phyloP scores from a whole-genome alignment of 2,888 invertebrate species.

The Tridacna gigas region DNA sequence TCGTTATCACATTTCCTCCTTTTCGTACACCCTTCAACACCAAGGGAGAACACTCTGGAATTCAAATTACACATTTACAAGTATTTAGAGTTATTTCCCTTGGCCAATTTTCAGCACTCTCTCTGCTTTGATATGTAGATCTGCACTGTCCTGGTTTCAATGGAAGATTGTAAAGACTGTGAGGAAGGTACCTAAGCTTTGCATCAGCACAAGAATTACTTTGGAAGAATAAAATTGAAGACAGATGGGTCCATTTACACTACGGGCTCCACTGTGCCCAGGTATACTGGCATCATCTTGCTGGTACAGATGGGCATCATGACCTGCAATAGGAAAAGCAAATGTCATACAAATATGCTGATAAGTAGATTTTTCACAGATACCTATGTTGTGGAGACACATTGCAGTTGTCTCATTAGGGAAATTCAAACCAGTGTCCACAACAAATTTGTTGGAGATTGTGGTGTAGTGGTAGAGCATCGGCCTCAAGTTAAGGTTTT shows the following conservation, averaged over 20 bases:
- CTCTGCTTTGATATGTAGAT: constrained; percentile 19
- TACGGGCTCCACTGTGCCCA: constrained; percentile 32
- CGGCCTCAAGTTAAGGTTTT: too few relatives aligned
- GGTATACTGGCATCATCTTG: constrained; percentile 32
- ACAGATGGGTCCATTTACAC: constrained; percentile 26
- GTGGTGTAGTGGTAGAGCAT: too few relatives aligned
- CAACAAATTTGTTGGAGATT: too few relatives aligned
- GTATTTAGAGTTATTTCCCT: neutral
- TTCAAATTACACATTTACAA: constrained; percentile 3
- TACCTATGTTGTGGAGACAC: too few relatives aligned
- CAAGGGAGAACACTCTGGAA: constrained; percentile 26
- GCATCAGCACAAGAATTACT: constrained; percentile 37
- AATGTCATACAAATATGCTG: neutral
- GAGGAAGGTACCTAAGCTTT: constrained; percentile 44
- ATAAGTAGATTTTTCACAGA: too few relatives aligned
- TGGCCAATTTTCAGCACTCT: neutral
- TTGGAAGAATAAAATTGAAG: constrained; percentile 19
- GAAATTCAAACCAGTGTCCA: too few relatives aligned
- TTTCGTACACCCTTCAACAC: constrained; percentile 2
- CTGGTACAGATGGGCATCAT: constrained; percentile 53
- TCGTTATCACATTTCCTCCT: constrained; percentile 3
- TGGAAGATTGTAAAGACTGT: constrained; percentile 46
- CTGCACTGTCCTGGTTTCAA: constrained; percentile 29
- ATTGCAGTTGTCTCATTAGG: too few relatives aligned
- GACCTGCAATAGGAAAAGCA: constrained; percentile 44